Evolutionary conservation across 2,797 vertebrate genomes (phyloP).

Genomic region (Thunnus albacares): DNA sequence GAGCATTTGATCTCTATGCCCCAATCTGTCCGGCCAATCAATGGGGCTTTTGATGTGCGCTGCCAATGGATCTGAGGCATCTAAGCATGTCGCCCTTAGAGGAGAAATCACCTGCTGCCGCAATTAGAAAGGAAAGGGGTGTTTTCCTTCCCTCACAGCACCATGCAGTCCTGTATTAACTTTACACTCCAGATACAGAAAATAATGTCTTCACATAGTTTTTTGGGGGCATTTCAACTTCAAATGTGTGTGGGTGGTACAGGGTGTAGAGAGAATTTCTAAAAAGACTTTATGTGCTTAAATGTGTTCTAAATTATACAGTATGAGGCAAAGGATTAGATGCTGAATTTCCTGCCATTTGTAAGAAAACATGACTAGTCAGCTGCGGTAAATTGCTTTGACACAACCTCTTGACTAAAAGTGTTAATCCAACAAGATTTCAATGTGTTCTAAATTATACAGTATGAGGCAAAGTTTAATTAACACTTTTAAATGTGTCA

Average conservation of each 20-base stretch:
- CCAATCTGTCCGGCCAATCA: conserved; percentile 85
- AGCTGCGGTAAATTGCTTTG: neutral
- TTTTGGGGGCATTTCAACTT: neutral
- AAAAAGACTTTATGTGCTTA: neutral
- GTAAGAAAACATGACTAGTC: neutral
- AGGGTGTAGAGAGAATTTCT: neutral
- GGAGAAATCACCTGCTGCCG: conserved; percentile 80
- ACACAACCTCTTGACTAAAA: neutral
- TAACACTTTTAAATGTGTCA: conserved; percentile 1
- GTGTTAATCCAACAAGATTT: neutral
- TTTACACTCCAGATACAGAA: conserved; percentile 27
- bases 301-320: too few species aligned
- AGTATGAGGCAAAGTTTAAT: neutral
- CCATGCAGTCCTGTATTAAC: conserved; percentile 31
- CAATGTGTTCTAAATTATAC: neutral
- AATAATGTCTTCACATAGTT: neutral
- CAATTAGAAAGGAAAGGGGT: conserved; percentile 66
- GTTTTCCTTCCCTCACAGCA: conserved; percentile 53
- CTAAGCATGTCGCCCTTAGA: conserved; percentile 67
- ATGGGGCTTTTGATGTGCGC: conserved; percentile 80
- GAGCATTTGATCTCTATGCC: conserved; percentile 85
- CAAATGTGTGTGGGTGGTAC: neutral
- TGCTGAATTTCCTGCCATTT: neutral
- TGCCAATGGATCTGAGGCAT: conserved; percentile 74
- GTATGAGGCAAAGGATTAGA: neutral